Evolutionary conservation across 2,113 vertebrate genomes (phyloP), one percentile per base, ranked within the genome.

Genomic region (Speoplatyrhinus poulsoni): DNA sequence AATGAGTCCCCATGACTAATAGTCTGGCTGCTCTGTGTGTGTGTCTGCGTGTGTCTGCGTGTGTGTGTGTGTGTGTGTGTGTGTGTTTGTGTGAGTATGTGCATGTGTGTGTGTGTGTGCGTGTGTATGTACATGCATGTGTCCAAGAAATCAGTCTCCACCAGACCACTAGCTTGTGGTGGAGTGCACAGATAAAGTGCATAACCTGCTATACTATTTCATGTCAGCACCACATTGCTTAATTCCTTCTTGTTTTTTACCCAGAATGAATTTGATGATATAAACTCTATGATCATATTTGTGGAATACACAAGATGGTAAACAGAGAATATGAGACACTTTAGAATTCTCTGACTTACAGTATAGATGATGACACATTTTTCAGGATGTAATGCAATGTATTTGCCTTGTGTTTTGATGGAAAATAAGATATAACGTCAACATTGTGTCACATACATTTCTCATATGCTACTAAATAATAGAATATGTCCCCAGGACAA

Each of bases 1-100:
- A 88, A 88, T 26, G 32, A 72, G 81, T 89, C 73, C 88, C 86
- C 76, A 73, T 91, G 88, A 90, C 89, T 84, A 89, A 91, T 91
- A 76, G 72, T 74, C 76, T 82, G 82, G 82, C 86, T 84, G 77
- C 77, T 83, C 74, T 72, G 60, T 60, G 54, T 46, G 56, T 62
- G 74, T 63, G 69, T 41, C 61, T 62, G 65, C 53, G 67, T 68
- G 55, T 33, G 55, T 62, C 48, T 41, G 9, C 55, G 71, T 49
- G 70, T 68, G 54, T 60, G 66, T 67, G 71, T 61, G 67, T 78
- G 76, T 65, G 69, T 62, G 75, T 62, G 41, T 62, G 48, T 48
- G 12, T n/a, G 49, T 65, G 62, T 54, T 2, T 26, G 26, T 26
- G 26, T 26, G 26, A 3, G 2, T 26, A 3, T 26, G 26, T 26